A percentile compares a stretch with the other conserved stretches of the same genome.
These are phyloP conservation scores for Elanus axillaris DNA, from an alignment of 2,113 vertebrate species.

Conservation along the genomic window DNA sequence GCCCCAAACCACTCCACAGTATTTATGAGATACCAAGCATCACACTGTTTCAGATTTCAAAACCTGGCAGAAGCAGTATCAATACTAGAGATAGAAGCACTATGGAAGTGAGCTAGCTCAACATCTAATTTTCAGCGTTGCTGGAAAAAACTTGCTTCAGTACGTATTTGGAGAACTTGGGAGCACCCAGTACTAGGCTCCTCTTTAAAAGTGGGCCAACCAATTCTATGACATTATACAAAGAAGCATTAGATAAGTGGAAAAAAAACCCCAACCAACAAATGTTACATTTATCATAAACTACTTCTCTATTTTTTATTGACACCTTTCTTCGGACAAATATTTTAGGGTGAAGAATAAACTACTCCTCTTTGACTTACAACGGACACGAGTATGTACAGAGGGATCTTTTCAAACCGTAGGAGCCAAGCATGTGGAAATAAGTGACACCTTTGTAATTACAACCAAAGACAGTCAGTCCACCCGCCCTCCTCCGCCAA, in stretches of 20 bases:
- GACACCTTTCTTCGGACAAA: neutral
- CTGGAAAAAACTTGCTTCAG: neutral
- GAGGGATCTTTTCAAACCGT: neutral
- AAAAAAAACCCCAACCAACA: neutral
- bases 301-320: neutral
- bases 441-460: accelerated
- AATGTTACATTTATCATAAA: neutral
- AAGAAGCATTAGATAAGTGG: neutral
- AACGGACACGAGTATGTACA: accelerated
- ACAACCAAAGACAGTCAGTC: accelerated
- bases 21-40: neutral
- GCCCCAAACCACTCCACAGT: too few species aligned
- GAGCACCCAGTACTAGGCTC: neutral
- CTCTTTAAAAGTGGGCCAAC: neutral
- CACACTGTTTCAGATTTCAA: neutral
- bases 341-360: neutral
- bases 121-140: neutral
- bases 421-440: accelerated
- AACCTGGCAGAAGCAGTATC: neutral
- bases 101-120: accelerated
- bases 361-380: neutral
- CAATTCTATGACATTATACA: accelerated
- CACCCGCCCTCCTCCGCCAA: accelerated
- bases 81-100: neutral
- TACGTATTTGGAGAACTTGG: accelerated